A percentile compares a stretch with the other conserved stretches of the same genome.
phyloP scores from a whole-genome alignment of 2,797 vertebrate species.

The Babyrousa celebensis region DNA sequence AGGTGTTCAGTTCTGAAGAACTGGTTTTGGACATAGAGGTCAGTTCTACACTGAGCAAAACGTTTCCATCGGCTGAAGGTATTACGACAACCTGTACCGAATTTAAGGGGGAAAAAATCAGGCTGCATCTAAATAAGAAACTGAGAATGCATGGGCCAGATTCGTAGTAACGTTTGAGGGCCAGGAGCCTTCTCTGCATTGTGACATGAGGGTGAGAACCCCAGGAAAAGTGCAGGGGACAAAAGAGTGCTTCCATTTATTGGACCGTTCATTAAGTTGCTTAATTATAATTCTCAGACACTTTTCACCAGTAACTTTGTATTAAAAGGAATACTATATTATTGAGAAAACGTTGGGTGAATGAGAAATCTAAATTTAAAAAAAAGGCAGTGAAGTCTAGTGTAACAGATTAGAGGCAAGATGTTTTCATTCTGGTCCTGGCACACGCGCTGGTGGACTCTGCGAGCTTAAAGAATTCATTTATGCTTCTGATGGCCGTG shows the following conservation, averaged over 20 bases:
- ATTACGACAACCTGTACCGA: background rate
- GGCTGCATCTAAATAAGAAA: background rate
- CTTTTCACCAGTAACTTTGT: conserved; percentile 9
- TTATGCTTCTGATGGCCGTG: background rate
- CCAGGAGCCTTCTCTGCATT: background rate
- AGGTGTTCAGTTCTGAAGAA: background rate
- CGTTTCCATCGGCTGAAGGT: background rate
- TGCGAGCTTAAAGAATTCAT: background rate
- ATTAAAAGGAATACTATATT: conserved; percentile 57
- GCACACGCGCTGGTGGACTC: background rate
- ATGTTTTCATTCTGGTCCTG: background rate
- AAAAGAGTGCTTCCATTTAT: background rate
- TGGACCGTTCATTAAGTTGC: background rate
- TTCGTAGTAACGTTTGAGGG: background rate
- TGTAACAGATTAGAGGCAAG: background rate
- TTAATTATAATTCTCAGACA: conserved; percentile 26
- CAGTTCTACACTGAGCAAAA: background rate
- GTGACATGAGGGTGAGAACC: background rate
- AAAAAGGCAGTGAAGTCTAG: background rate
- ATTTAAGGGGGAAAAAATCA: background rate
- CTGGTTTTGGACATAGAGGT: background rate
- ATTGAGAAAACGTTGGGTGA: conserved; percentile 41
- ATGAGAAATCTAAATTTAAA: conserved; percentile 10
- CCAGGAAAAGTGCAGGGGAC: too few relatives aligned
- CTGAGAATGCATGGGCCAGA: background rate